Conservation (phyloP, 2,113 vertebrate genomes). For the Lutjanus erythropterus region DNA sequence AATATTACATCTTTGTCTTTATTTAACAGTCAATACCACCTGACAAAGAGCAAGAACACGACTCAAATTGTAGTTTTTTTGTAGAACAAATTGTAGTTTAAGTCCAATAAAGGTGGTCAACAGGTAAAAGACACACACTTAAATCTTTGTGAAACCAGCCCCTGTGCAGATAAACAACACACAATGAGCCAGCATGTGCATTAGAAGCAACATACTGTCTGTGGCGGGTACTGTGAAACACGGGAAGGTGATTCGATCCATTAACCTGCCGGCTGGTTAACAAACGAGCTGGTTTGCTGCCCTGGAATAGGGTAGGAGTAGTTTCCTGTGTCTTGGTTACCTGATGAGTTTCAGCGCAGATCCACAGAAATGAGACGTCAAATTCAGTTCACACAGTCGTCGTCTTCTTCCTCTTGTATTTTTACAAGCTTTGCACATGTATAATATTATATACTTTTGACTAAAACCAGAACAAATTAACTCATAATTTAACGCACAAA, state of each 20-base stretch:
- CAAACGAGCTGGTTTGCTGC: neutral
- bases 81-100: too few relatives aligned
- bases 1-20: too few relatives aligned
- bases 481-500: too few relatives aligned
- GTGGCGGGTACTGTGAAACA: neutral
- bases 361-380: neutral
- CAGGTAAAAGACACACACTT: neutral
- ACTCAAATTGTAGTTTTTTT: too few relatives aligned
- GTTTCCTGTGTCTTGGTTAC: neutral
- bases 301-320: too few relatives aligned
- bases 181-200: neutral
- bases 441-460: too few relatives aligned
- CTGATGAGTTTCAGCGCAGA: neutral
- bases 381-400: neutral
- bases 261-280: neutral
- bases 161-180: neutral
- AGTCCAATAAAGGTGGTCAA: neutral
- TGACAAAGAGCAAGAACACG: too few relatives aligned
- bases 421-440: neutral
- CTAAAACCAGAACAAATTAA: too few relatives aligned
- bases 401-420: neutral
- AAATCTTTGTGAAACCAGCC: slow-evolving; percentile 28
- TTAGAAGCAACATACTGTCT: neutral
- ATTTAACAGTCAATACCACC: too few relatives aligned
- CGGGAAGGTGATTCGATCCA: neutral